Evolutionary conservation across 2,888 invertebrate species (phyloP).

Genomic region (Synanthedon formicaeformis): DNA sequence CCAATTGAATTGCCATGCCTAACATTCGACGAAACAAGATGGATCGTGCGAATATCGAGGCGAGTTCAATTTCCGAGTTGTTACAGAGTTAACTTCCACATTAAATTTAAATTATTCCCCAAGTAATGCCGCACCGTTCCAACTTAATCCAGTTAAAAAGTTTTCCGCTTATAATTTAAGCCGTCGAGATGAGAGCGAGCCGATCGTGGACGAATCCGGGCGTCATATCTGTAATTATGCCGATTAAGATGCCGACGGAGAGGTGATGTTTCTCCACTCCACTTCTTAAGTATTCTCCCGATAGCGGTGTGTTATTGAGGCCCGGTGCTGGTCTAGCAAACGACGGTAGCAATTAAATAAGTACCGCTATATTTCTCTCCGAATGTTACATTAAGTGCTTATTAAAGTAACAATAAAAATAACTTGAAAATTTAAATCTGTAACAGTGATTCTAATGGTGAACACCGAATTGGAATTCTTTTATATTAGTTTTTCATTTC

Average conservation of each 20-base stretch:
- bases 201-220: slow-evolving; percentile 3
- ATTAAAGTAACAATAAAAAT: not conserved
- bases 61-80: too few relatives aligned
- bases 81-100: too few relatives aligned
- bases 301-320: slow-evolving; percentile 7
- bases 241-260: slow-evolving; percentile 34
- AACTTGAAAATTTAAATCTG: not conserved
- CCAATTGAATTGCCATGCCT: too few relatives aligned
- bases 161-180: not conserved
- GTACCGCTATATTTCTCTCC: not conserved
- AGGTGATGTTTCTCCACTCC: slow-evolving; percentile 25
- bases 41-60: too few relatives aligned
- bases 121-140: not conserved
- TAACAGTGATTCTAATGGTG: too few relatives aligned
- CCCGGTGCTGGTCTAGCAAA: not conserved
- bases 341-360: not conserved
- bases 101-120: too few relatives aligned
- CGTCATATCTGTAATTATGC: slow-evolving; percentile 37
- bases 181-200: not conserved
- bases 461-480: too few relatives aligned
- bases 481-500: too few relatives aligned
- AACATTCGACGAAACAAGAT: too few relatives aligned
- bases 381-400: not conserved
- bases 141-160: not conserved
- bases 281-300: not conserved